These are phyloP conservation scores for Epinephelus cyanopodus DNA, from an alignment of 2,113 vertebrate genomes.

Conservation along the genomic window DNA sequence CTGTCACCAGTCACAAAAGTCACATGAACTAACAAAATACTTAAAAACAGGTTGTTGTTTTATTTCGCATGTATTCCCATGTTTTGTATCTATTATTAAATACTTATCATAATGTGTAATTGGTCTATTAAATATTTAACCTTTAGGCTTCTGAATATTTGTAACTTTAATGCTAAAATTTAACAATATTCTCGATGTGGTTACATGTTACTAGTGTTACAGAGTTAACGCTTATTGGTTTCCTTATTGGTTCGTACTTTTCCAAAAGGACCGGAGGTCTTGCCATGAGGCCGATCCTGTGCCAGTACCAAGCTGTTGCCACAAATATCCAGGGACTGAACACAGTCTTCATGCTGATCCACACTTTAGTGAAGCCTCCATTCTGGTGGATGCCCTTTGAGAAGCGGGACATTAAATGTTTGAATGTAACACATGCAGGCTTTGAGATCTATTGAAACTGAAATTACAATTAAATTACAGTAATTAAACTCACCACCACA, in stretches of 20 bases:
- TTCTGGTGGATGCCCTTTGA: constrained; percentile 65
- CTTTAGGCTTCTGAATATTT: not conserved
- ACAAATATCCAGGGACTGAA: constrained; percentile 46
- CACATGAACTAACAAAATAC: not conserved
- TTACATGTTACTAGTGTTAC: too few relatives aligned
- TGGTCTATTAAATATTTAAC: not conserved
- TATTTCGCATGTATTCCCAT: too few relatives aligned
- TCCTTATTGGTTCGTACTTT: constrained; percentile 36
- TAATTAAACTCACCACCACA: constrained; percentile 50
- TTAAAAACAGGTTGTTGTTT: not conserved
- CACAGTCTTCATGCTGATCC: constrained; percentile 54
- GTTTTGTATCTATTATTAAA: too few relatives aligned
- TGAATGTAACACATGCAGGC: not conserved
- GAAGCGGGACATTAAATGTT: not conserved
- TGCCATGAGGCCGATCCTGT: constrained; percentile 45
- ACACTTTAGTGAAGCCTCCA: constrained; percentile 65
- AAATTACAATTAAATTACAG: not conserved
- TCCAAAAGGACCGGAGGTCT: constrained; percentile 60
- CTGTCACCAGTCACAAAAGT: not conserved
- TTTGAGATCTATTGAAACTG: not conserved
- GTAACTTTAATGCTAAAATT: not conserved
- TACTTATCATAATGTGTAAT: not conserved
- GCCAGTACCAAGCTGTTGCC: constrained; percentile 55
- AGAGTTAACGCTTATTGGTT: not conserved
- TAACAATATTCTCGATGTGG: not conserved